Base-by-base conservation (phyloP, 2,888 invertebrate species). In the Conistra vaccinii region DNA sequence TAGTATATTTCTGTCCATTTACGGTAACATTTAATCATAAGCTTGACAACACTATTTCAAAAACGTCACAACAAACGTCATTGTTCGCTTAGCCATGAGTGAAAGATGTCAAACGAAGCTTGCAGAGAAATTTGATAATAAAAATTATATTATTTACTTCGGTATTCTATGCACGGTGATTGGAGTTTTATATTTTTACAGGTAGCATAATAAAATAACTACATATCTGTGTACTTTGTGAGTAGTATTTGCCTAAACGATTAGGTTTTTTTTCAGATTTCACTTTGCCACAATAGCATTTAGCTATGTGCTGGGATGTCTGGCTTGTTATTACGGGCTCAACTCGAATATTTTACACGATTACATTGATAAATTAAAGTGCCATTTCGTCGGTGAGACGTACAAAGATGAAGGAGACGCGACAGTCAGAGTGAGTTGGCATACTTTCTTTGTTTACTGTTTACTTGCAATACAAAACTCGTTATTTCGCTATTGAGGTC, bases 41-140 rank as follows among this genome's bases (percentile, higher is more conserved):
- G 76, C 68, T 78, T 85, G 88, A 87, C 75, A 81, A 74, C 23
- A 35, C 10, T 1, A 14, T 53, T 63, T 48, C 32, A 39, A 42
- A 81, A 75, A 80, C 83, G 87, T 89, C 85, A 90, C 93, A 93
- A 94, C 76, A 74, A 90, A 91, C 86, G 92, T 94, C 93, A 94
- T 92, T 94, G 85, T 90, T 92, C 92, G 92, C 88, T 77, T 93
- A 95, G 92, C 94, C 96, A 96, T 96, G 96, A 95, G 95, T 94
- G 96, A 96, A 95, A 95, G 95, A 95, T 96, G 96, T 96, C 96
- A 96, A 93, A 94, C 90, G 88, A 94, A 95, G 93, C 93, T 94
- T 91, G 91, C 87, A 92, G 94, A 95, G 91, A 95, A 94, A 93
- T 93, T 94, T 94, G 93, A 93, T 92, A 95, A 94, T 94, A 93